These are phyloP conservation scores for Apis florea DNA, from an alignment of 1,140 invertebrate species.

Conservation along the genomic window DNA sequence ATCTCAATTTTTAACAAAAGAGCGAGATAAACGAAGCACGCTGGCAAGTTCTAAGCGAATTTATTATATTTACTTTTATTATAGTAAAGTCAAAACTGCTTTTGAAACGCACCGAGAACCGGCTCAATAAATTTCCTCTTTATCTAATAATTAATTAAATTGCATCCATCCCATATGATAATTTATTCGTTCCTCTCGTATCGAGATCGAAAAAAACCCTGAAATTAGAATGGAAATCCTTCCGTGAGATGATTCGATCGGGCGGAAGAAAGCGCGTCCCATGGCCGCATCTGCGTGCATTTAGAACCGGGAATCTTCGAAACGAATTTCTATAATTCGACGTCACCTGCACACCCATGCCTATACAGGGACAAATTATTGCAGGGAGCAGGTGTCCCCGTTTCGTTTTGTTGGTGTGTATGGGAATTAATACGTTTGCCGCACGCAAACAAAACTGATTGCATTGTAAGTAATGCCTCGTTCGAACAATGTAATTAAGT, in stretches of 20 bases:
- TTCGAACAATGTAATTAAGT: conserved; percentile 44
- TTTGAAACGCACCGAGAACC: too few species aligned
- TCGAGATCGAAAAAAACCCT: neutral
- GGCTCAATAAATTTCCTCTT: too few species aligned
- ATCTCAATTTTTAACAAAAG: too few species aligned
- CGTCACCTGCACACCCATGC: conserved; percentile 43
- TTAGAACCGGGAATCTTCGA: conserved; percentile 16
- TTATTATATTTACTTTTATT: too few species aligned
- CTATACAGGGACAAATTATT: conserved; percentile 51
- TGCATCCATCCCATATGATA: too few species aligned
- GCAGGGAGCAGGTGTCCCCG: conserved; percentile 51
- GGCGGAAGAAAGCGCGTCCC: neutral
- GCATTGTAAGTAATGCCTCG: conserved; percentile 31
- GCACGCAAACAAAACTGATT: conserved; percentile 60
- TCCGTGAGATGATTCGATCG: neutral
- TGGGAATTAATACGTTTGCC: conserved; percentile 50
- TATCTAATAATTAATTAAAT: too few species aligned
- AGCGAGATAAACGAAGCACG: too few species aligned
- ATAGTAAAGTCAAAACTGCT: too few species aligned
- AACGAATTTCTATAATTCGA: conserved; percentile 63
- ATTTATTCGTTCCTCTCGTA: neutral
- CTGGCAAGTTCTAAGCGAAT: too few species aligned
- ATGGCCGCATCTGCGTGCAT: conserved; percentile 1
- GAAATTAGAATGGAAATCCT: neutral
- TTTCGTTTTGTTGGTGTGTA: conserved; percentile 12